Base-by-base conservation (phyloP, 2,888 invertebrate genomes). In the Nemapogon koenigi region DNA sequence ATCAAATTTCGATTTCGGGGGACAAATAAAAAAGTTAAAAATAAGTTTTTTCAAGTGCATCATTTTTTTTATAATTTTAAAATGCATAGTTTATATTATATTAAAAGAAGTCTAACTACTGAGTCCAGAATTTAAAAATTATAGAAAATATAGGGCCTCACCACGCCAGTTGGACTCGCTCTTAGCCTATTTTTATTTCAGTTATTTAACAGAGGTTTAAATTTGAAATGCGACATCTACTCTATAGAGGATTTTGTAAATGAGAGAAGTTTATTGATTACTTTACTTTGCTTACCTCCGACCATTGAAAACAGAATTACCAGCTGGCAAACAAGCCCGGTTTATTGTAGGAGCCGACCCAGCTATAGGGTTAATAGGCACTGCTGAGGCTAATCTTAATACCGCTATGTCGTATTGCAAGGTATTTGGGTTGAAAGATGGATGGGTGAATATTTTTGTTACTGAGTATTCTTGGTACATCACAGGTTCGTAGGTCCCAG, bases 321-420 rank as follows among this genome's bases (percentile, higher is more conserved):
- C 49, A 0, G 81, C 59, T 10, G 85, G 84, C 37, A 87, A 61
- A 50, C 88, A 88, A 6, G 83, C 81, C 16, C 84, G 83, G 43
- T 83, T 83, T 11, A 88, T 81, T 0, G 84, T 84, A 1, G 75
- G 59, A 2, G 71, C 75, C 4, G 82, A 62, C 0, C 83, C 81
- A n/a, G 43, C 46, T 15, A 47, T 43, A 1, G 78, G 72, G 1
- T 69, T 59, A 4, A 85, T 53, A 1, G 81, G 79, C 13, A 87
- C 83, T 1, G 84, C 53, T 0, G 75, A 53, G 47, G 82, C 69
- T n/a, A 96, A 63, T 41, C 85, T 81, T 17, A 96, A 59, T 1
- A 96, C 79, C 1, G 93, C 94, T 22, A 96, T 81, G 58, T 94
- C 91, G 55, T 90, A 91, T 47, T 87, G 85, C 30, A 94, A 75